A percentile compares a stretch with the other conserved stretches of the same genome.
phyloP scores from a whole-genome alignment of 2,888 invertebrate species.

The Hemistola chrysoprasaria region DNA sequence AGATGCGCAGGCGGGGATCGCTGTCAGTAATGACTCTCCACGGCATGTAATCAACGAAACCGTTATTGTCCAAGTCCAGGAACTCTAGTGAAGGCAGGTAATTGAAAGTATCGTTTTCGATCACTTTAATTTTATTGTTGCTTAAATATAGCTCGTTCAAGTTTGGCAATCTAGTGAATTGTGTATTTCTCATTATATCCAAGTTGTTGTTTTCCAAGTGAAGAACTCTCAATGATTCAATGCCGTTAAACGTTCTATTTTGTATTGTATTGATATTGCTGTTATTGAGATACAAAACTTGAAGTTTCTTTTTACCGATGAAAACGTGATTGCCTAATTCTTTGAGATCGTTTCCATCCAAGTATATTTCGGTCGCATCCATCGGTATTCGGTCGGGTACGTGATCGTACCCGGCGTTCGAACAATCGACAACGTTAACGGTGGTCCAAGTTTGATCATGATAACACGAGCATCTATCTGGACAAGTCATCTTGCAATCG shows the following conservation, averaged over 20 bases:
- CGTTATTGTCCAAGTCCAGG: conserved; percentile 89
- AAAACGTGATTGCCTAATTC: conserved; percentile 92
- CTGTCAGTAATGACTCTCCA: conserved; percentile 86
- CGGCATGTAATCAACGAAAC: conserved; percentile 89
- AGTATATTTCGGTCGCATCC: conserved; percentile 94
- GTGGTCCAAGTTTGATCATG: conserved; percentile 93
- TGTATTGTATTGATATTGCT: conserved; percentile 89
- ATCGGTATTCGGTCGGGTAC: conserved; percentile 92
- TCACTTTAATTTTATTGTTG: conserved; percentile 87
- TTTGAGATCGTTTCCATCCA: conserved; percentile 91
- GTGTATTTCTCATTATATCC: conserved; percentile 87
- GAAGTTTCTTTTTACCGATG: conserved; percentile 91
- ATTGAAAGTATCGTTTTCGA: conserved; percentile 89
- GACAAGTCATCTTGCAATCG: conserved; percentile 96
- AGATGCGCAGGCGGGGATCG: conserved; percentile 86
- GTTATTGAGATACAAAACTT: conserved; percentile 89
- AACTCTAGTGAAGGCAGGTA: conserved; percentile 87
- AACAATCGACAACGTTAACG: conserved; percentile 91
- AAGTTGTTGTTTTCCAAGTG: conserved; percentile 90
- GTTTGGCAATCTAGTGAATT: conserved; percentile 89
- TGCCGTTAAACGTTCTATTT: conserved; percentile 92
- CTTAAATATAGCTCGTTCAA: conserved; percentile 89
- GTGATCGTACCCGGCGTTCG: conserved; percentile 86
- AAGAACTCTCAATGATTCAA: conserved; percentile 86
- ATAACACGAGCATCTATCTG: conserved; percentile 92